A percentile compares a stretch with the other conserved stretches of the same genome.
Conservation (phyloP, 2,888 invertebrate species). For the Rhimphoctona megacephalus region DNA sequence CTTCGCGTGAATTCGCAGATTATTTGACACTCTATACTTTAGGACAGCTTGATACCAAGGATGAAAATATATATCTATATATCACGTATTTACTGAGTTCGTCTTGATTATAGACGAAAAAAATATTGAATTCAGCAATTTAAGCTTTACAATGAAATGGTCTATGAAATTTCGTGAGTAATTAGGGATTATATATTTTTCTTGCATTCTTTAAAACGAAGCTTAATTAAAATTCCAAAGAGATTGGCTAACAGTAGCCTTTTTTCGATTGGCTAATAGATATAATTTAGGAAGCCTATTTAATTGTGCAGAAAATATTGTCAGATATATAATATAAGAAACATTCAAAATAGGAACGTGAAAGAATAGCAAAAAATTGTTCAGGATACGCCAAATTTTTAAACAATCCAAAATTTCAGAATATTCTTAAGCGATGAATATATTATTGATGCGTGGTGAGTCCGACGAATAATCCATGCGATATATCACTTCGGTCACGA, state of each 20-base stretch:
- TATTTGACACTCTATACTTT: slow-evolving; percentile 38
- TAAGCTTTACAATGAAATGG: background rate
- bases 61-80: background rate
- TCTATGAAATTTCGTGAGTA: background rate
- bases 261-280: background rate
- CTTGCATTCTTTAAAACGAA: background rate
- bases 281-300: background rate
- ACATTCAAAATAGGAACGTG: background rate
- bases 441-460: slow-evolving; percentile 14
- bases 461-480: slow-evolving; percentile 17
- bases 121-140: background rate
- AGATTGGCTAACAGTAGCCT: background rate
- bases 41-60: slow-evolving; percentile 46
- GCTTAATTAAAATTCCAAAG: background rate
- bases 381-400: background rate
- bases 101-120: background rate
- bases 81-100: slow-evolving; percentile 17
- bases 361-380: background rate
- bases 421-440: slow-evolving; percentile 10
- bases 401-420: too few relatives aligned
- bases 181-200: background rate
- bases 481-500: slow-evolving; percentile 18
- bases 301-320: too few relatives aligned
- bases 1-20: slow-evolving; percentile 42
- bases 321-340: too few relatives aligned